Percentiles rank a stretch among this genome's conserved stretches.
These are phyloP conservation scores for Dryomyza anilis DNA, from an alignment of 2,888 invertebrate species.

Conservation along the genomic window DNA sequence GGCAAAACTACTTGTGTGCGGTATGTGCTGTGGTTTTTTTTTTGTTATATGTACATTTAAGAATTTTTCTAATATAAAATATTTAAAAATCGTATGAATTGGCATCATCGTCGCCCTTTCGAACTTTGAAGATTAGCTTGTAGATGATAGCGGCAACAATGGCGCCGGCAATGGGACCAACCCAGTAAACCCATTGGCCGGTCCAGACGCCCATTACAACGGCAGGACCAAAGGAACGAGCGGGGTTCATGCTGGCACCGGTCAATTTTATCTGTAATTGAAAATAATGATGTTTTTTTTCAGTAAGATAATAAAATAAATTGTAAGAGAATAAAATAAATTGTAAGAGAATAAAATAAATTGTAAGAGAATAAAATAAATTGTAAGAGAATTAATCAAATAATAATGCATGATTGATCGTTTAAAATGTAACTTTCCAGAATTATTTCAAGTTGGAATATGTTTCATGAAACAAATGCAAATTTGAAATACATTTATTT, in stretches of 20 bases:
- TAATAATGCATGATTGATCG: no score
- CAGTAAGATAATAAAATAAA: background rate
- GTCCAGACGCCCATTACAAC: slow-evolving; percentile 76
- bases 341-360: background rate
- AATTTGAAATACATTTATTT: no score
- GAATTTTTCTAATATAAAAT: no score
- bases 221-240: slow-evolving; percentile 86
- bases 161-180: slow-evolving; percentile 81
- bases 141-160: slow-evolving; percentile 76
- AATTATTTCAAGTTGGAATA: no score
- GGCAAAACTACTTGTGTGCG: background rate
- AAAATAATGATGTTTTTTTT: no score
- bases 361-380: no score
- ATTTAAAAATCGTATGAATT: slow-evolving; percentile 79
- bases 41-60: slow-evolving; percentile 8
- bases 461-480: no score
- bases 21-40: slow-evolving; percentile 12
- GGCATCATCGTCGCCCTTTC: slow-evolving; percentile 73
- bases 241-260: slow-evolving; percentile 93
- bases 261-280: slow-evolving; percentile 73
- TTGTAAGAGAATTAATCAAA: no score
- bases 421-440: no score
- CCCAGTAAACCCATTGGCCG: slow-evolving; percentile 90
- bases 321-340: background rate
- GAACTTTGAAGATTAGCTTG: slow-evolving; percentile 71